Base-by-base conservation (phyloP, 2,888 invertebrate species). In the Pristionchus exspectatus region DNA sequence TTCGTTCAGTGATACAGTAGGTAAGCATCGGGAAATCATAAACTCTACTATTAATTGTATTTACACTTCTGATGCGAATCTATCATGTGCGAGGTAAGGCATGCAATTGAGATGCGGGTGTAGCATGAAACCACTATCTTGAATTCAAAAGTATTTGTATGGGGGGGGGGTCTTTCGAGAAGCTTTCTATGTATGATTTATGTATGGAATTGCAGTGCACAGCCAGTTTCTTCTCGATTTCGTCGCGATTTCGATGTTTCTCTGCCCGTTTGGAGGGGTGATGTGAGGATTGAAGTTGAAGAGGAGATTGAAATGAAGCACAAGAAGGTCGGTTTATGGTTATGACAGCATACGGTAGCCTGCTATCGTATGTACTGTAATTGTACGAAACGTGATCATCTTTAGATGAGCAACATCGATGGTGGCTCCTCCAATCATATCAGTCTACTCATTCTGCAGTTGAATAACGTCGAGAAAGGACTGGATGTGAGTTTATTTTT, bases 231-330 rank as follows among this genome's bases (percentile, higher is more conserved):
- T 27, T 87, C 30, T 18, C 87, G 72, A 24, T 90, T 84, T 74
- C 90, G 90, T 9, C 90, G 30, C 0, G 85, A 90, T 2, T 90
- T 88, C 63, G 90, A 90, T 72, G 54, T 90, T 5, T 90, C 90
- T 9, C 85, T 90, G 27, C 90, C 90, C 9, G 77, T 88, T 27
- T 87, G 87, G 87, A 66, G 87, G 21, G 87, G 87, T 12, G 72
- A 69, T 27, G 87, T 12, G 72, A 69, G 16, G 87, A 50, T 2
- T 1, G 5, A 44, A n/a, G n/a, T 14, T n/a, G 56, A 69, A 30
- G 50, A 87, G 69, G 27, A 50, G 33, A 74, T 38, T 38, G 74
- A 21, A 4, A 38, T 7, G 38, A 74, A 74, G 33, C 69, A 30
- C 30, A 38, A 69, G 27, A 24, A 74, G 38, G 74, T 74, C 69